Evolutionary conservation across 2,797 vertebrate genomes (phyloP).

Genomic region (Sciurus vulgaris): DNA sequence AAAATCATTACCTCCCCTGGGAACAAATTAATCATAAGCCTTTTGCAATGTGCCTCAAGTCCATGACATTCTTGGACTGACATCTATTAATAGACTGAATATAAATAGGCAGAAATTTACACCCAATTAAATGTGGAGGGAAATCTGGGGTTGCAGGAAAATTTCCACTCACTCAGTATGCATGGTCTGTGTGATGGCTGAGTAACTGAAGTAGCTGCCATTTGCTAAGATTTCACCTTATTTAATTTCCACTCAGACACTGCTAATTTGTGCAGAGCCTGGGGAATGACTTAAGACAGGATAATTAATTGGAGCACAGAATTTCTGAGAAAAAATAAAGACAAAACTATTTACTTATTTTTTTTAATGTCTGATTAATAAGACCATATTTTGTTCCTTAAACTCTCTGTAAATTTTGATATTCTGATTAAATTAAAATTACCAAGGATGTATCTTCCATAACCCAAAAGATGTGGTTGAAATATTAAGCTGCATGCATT

Average conservation of each 20-base stretch:
- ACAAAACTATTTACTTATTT: slow-evolving; percentile 60
- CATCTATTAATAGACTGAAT: background rate
- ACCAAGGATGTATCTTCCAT: background rate
- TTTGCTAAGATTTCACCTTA: slow-evolving; percentile 77
- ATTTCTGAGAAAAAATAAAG: slow-evolving; percentile 58
- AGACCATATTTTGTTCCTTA: slow-evolving; percentile 70
- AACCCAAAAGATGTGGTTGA: slow-evolving; percentile 60
- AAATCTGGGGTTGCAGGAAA: slow-evolving; percentile 60
- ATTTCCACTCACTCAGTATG: slow-evolving; percentile 70
- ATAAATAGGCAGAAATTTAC: slow-evolving; percentile 67
- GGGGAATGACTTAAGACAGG: slow-evolving; percentile 79
- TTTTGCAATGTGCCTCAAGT: slow-evolving; percentile 27
- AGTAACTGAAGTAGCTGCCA: slow-evolving; percentile 65
- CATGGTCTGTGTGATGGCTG: slow-evolving; percentile 20
- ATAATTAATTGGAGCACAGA: slow-evolving; percentile 80
- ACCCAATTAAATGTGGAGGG: slow-evolving; percentile 52
- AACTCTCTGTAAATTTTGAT: slow-evolving; percentile 46
- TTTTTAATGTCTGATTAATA: slow-evolving; percentile 44
- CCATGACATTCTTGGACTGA: background rate
- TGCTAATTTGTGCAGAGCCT: slow-evolving; percentile 73
- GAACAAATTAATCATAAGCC: slow-evolving; percentile 49
- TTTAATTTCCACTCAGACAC: slow-evolving; percentile 81
- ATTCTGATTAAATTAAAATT: slow-evolving; percentile 77
- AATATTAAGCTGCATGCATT: slow-evolving; percentile 28
- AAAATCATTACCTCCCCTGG: slow-evolving; percentile 58